These are phyloP conservation scores for Notodonta ziczac DNA, from an alignment of 2,888 invertebrate genomes.

Conservation along the genomic window DNA sequence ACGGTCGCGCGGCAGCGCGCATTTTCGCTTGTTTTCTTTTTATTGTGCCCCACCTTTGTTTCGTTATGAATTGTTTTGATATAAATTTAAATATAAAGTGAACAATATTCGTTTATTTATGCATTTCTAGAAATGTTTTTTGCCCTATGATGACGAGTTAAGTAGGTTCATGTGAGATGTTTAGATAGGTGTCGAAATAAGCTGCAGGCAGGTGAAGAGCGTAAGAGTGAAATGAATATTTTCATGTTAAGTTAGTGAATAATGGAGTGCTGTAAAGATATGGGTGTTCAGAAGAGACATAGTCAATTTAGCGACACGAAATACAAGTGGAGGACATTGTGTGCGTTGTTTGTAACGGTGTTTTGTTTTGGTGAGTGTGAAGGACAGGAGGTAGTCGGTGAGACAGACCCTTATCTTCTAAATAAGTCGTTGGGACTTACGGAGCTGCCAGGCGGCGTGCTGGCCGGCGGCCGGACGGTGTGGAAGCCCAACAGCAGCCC, in stretches of 20 bases:
- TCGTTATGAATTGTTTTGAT: constrained; percentile 63
- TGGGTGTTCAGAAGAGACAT: constrained; percentile 79
- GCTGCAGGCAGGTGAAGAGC: constrained; percentile 56
- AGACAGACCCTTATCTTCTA: constrained; percentile 72
- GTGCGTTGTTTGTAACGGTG: constrained; percentile 51
- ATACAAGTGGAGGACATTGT: constrained; percentile 81
- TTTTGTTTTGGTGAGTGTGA: constrained; percentile 58
- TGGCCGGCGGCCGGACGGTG: constrained; percentile 84
- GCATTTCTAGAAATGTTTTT: constrained; percentile 40
- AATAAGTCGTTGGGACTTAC: constrained; percentile 75
- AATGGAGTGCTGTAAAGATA: constrained; percentile 74
- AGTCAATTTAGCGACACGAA: constrained; percentile 82
- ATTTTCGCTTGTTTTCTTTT: constrained; percentile 72
- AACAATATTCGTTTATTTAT: constrained; percentile 28
- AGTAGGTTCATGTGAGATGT: constrained; percentile 52
- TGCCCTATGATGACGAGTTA: constrained; percentile 40
- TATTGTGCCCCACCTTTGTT: constrained; percentile 76
- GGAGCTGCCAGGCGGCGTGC: constrained; percentile 87
- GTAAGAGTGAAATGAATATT: constrained; percentile 75
- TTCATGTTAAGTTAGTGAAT: constrained; percentile 63
- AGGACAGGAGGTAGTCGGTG: constrained; percentile 66
- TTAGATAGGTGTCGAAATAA: constrained; percentile 59
- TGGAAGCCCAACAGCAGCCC: constrained; percentile 87
- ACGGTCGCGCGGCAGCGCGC: constrained; percentile 77
- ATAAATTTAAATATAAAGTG: constrained; percentile 34